These are phyloP conservation scores for Climacteris rufus DNA, from an alignment of 2,113 vertebrate species.

Conservation along the genomic window DNA sequence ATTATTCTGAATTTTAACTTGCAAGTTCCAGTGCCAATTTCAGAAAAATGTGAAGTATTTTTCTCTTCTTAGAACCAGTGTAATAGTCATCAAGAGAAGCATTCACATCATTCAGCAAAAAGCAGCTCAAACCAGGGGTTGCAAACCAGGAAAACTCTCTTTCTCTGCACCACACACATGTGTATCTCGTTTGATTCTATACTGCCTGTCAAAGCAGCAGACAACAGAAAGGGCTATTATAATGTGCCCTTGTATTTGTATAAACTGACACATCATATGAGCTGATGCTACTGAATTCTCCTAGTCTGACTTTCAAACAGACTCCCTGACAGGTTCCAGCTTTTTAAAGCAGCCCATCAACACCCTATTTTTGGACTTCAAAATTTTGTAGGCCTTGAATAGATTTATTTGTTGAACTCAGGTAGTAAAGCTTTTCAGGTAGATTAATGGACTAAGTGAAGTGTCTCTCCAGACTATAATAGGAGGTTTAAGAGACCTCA, in stretches of 20 bases:
- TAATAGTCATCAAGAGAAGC: not conserved
- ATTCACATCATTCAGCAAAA: not conserved
- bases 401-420: slow-evolving; percentile 34
- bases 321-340: not conserved
- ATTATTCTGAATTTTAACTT: not conserved
- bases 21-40: not conserved
- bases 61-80: not conserved
- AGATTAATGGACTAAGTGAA: slow-evolving; percentile 49
- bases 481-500: not conserved
- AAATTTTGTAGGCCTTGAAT: not conserved
- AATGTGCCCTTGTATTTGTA: not conserved
- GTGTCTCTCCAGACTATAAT: slow-evolving; percentile 25
- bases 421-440: not conserved
- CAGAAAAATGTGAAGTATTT: not conserved
- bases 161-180: not conserved
- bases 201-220: not conserved
- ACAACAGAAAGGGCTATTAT: not conserved
- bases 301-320: not conserved
- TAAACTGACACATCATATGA: not conserved
- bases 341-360: not conserved
- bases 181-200: not conserved
- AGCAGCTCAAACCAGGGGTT: not conserved
- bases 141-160: not conserved
- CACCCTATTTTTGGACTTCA: not conserved
- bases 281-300: not conserved